Evolutionary conservation across 2,888 invertebrate species (phyloP).

Genomic region (Epistrophe grossulariae): DNA sequence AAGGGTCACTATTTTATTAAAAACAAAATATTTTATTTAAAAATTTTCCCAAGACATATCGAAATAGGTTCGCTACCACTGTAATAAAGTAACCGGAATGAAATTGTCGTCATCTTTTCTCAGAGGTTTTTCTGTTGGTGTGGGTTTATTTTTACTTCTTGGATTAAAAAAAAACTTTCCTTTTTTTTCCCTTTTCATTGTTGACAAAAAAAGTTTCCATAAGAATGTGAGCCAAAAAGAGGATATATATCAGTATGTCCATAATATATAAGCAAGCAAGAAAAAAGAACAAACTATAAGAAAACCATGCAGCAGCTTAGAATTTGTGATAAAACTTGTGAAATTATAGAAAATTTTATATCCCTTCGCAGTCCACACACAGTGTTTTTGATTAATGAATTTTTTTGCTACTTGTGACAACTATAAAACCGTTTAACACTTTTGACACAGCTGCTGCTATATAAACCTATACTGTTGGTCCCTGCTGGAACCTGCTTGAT

Average conservation of each 20-base stretch:
- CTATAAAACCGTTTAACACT: slow-evolving; percentile 73
- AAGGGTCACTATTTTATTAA: no score
- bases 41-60: background rate
- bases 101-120: slow-evolving; percentile 52
- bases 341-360: slow-evolving; percentile 59
- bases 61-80: background rate
- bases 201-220: slow-evolving; percentile 46
- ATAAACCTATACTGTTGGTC: background rate
- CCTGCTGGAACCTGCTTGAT: background rate
- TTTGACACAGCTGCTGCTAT: slow-evolving; percentile 67
- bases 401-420: slow-evolving; percentile 68
- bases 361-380: slow-evolving; percentile 33
- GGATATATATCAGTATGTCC: background rate
- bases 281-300: slow-evolving; percentile 42
- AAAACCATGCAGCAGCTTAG: slow-evolving; percentile 29
- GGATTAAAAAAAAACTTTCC: slow-evolving; percentile 35
- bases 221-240: background rate
- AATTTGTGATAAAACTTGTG: slow-evolving; percentile 30
- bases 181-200: background rate
- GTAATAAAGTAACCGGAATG: background rate
- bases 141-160: background rate
- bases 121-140: slow-evolving; percentile 28
- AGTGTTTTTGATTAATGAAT: slow-evolving; percentile 71
- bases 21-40: no score
- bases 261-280: background rate